Percentiles rank a stretch among this genome's conserved stretches.
Evolutionary conservation across 2,113 vertebrate genomes (phyloP).

Genomic region (Ailuropoda melanoleuca): DNA sequence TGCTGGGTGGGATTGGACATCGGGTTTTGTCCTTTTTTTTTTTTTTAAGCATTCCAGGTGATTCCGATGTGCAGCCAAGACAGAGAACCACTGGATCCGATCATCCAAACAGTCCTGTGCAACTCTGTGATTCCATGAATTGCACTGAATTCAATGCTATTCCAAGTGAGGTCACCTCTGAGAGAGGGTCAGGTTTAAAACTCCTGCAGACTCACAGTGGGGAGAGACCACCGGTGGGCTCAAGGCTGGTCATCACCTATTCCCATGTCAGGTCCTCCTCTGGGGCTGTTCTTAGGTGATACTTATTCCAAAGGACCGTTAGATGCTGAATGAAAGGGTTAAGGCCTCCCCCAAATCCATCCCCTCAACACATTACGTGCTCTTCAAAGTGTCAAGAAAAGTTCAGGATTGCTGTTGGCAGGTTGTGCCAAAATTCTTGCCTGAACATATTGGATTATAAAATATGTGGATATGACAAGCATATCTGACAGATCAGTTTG

Average conservation of each 20-base stretch:
- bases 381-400: constrained; percentile 87
- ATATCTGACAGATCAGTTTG: constrained; percentile 83
- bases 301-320: constrained; percentile 52
- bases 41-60: background rate
- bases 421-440: constrained; percentile 87
- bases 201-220: background rate
- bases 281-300: background rate
- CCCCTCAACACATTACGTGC: constrained; percentile 80
- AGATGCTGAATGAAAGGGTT: constrained; percentile 80
- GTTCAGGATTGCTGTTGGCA: constrained; percentile 86
- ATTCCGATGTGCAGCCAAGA: background rate
- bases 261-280: background rate
- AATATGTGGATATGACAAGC: constrained; percentile 84
- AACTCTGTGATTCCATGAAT: background rate
- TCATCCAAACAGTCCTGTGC: background rate
- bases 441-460: constrained; percentile 87
- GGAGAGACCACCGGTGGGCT: background rate
- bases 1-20: background rate
- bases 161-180: background rate
- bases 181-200: background rate
- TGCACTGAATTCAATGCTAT: background rate
- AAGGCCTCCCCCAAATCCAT: constrained; percentile 71
- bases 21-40: background rate
- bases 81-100: background rate
- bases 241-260: background rate